Conservation (phyloP, 2,888 invertebrate species). For the Laothoe populi region DNA sequence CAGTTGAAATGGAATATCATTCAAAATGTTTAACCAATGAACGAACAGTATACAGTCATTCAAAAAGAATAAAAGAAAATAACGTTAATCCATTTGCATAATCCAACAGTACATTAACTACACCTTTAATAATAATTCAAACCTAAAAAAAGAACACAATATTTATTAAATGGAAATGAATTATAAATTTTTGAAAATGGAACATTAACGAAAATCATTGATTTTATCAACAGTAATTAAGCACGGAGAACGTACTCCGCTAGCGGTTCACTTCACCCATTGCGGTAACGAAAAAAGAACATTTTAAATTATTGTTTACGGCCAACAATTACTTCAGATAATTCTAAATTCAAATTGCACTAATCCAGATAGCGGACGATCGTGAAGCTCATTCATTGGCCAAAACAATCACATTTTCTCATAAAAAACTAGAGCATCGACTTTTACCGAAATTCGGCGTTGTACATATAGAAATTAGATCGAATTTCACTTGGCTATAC, state of each 20-base stretch:
- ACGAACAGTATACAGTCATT: neutral
- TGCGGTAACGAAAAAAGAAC: conserved; percentile 57
- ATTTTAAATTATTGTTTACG: conserved; percentile 69
- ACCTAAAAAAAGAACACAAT: conserved; percentile 2
- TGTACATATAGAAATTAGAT: conserved; percentile 44
- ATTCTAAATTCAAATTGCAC: conserved; percentile 77
- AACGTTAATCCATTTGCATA: conserved; percentile 15
- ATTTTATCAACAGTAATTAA: conserved; percentile 27
- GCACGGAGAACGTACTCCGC: conserved; percentile 38
- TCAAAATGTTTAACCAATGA: conserved; percentile 2
- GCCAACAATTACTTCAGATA: conserved; percentile 60
- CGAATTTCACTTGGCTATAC: conserved; percentile 50
- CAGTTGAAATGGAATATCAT: neutral
- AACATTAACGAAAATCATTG: conserved; percentile 26
- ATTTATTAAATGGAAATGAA: conserved; percentile 18
- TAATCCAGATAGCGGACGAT: conserved; percentile 67
- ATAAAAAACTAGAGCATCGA: conserved; percentile 55
- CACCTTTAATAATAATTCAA: conserved; percentile 8
- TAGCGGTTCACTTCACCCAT: conserved; percentile 14
- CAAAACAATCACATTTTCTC: conserved; percentile 76
- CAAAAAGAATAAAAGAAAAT: conserved; percentile 1
- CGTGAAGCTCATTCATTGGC: conserved; percentile 71
- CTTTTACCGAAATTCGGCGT: conserved; percentile 44
- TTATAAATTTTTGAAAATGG: conserved; percentile 20
- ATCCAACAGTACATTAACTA: conserved; percentile 9